Percentiles rank a stretch among this genome's conserved stretches.
Evolutionary conservation across 2,797 vertebrate genomes (phyloP).

Genomic region (Nyctalus aviator): DNA sequence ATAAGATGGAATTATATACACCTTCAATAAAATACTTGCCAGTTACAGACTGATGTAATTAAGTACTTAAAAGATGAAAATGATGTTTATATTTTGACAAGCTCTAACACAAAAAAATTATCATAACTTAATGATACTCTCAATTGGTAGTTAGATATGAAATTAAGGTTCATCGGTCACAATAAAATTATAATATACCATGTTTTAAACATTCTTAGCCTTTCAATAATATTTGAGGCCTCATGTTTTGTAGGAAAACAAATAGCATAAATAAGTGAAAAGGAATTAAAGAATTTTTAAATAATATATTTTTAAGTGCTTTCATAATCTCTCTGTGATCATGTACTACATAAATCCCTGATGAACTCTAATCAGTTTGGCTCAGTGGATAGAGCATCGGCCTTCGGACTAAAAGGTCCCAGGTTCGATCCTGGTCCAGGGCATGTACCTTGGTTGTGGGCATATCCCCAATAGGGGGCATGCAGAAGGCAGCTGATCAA

Average conservation of each 20-base stretch:
- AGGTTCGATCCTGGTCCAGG: too few species aligned
- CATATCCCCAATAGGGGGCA: too few species aligned
- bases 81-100: conserved; percentile 60
- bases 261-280: conserved; percentile 29
- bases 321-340: conserved; percentile 77
- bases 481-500: too few species aligned
- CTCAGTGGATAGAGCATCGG: too few species aligned
- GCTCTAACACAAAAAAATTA: conserved; percentile 48
- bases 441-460: too few species aligned
- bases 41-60: conserved; percentile 64
- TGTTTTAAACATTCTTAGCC: conserved; percentile 54
- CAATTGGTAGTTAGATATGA: conserved; percentile 46
- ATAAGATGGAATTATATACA: conserved; percentile 53
- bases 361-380: neutral
- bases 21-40: conserved; percentile 59
- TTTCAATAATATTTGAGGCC: conserved; percentile 45
- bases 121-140: conserved; percentile 53
- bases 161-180: conserved; percentile 33
- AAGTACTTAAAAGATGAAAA: conserved; percentile 57
- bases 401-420: too few species aligned
- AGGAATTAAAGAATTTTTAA: conserved; percentile 53
- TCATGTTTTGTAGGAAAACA: conserved; percentile 56
- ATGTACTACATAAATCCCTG: conserved; percentile 70
- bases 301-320: conserved; percentile 41
- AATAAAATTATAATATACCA: conserved; percentile 11